phyloP scores from a whole-genome alignment of 2,113 vertebrate species.

The Strigops habroptila region DNA sequence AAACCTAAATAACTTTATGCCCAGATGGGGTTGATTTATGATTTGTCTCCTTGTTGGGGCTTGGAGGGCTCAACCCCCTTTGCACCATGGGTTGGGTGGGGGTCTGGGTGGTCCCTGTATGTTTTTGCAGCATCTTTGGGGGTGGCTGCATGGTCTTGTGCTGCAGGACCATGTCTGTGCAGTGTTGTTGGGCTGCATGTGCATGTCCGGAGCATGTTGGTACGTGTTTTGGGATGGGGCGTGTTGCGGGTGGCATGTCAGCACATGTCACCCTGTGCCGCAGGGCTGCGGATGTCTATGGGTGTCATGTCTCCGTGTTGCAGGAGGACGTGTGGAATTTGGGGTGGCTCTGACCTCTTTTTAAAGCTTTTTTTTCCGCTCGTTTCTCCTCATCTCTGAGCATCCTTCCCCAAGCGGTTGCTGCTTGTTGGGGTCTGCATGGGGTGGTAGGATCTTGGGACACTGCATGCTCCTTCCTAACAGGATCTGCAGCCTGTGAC shows the following conservation, averaged over 20 bases:
- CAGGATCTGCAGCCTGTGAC: not conserved
- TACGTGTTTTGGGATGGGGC: not conserved
- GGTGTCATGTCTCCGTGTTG: rapidly evolving
- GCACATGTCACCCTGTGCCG: rapidly evolving
- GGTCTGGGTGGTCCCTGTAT: not conserved
- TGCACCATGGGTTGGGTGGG: rapidly evolving
- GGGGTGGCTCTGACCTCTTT: not conserved
- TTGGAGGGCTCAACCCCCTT: rapidly evolving
- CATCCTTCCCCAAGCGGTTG: rapidly evolving
- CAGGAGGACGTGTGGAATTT: rapidly evolving
- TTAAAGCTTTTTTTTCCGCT: not conserved
- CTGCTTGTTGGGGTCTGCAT: rapidly evolving
- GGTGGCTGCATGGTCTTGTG: not conserved
- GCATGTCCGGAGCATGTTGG: rapidly evolving
- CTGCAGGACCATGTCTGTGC: rapidly evolving
- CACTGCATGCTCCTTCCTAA: rapidly evolving
- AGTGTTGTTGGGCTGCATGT: rapidly evolving
- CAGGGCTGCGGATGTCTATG: not conserved
- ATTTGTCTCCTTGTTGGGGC: not conserved
- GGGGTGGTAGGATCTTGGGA: rapidly evolving
- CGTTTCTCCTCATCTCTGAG: rapidly evolving
- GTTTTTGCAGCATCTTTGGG: not conserved
- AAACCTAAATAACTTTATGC: not conserved
- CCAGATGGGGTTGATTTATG: not conserved
- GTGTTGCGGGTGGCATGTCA: rapidly evolving